Evolutionary conservation across 1,140 invertebrate genomes (phyloP).

Genomic region (Augochlora pura): DNA sequence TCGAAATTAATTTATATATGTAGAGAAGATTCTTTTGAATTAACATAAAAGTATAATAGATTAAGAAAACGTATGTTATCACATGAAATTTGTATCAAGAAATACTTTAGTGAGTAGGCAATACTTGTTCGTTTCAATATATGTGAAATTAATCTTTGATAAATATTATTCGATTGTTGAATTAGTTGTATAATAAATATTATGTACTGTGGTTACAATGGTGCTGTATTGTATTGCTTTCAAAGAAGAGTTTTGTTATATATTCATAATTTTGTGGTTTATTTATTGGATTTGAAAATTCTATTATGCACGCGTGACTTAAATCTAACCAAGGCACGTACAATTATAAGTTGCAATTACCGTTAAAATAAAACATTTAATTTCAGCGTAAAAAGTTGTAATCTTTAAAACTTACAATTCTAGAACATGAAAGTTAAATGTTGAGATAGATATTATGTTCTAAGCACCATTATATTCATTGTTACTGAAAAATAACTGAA

Average conservation of each 20-base stretch:
- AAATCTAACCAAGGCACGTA: not conserved
- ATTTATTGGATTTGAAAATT: conserved; percentile 1
- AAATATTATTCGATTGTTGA: conserved; percentile 28
- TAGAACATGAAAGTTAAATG: conserved; percentile 11
- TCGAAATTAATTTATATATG: conserved; percentile 21
- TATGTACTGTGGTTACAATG: conserved; percentile 18
- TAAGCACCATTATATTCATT: conserved; percentile 18
- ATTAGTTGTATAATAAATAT: conserved; percentile 33
- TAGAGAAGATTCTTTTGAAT: not conserved
- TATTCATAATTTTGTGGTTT: not conserved
- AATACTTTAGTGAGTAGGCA: conserved; percentile 9
- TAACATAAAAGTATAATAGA: not conserved
- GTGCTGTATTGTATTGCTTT: conserved; percentile 27
- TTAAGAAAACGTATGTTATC: not conserved
- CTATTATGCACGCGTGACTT: not conserved
- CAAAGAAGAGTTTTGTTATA: not conserved
- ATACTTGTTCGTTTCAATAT: conserved; percentile 22
- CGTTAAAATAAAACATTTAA: not conserved
- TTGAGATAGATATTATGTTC: not conserved
- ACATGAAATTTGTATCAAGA: conserved; percentile 15
- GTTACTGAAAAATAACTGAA: conserved; percentile 20
- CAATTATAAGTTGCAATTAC: conserved; percentile 11
- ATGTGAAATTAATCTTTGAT: conserved; percentile 25
- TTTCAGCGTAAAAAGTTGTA: conserved; percentile 14
- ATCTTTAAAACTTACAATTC: not conserved